These are phyloP conservation scores for Pteromalus puparum DNA, from an alignment of 1,140 invertebrate genomes.

Conservation along the genomic window DNA sequence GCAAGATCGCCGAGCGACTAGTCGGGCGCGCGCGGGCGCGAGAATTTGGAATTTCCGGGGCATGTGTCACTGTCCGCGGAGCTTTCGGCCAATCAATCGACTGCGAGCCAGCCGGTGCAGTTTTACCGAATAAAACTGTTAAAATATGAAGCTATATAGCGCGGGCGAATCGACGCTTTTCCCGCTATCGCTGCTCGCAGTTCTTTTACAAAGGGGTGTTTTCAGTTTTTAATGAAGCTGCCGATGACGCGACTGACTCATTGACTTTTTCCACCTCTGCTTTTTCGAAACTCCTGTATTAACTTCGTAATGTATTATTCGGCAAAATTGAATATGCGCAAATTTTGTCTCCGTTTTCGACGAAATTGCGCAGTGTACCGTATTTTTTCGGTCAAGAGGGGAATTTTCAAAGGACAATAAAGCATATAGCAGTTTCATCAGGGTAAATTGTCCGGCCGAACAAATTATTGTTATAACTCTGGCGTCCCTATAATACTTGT, in stretches of 20 bases:
- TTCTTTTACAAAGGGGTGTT: background rate
- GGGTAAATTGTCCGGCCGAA: background rate
- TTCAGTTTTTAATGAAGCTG: slow-evolving; percentile 21
- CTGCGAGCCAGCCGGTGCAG: slow-evolving; percentile 54
- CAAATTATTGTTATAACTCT: slow-evolving; percentile 25
- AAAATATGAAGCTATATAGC: slow-evolving; percentile 16
- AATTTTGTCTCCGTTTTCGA: no score
- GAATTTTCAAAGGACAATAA: no score
- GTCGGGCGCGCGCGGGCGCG: slow-evolving; percentile 55
- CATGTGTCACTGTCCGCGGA: slow-evolving; percentile 51
- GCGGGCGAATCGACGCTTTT: background rate
- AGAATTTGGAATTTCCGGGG: slow-evolving; percentile 59
- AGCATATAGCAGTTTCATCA: background rate
- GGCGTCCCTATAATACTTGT: background rate
- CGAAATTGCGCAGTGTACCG: no score
- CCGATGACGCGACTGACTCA: background rate
- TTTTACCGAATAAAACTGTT: slow-evolving; percentile 42
- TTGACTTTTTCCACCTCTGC: no score
- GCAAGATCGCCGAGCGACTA: slow-evolving; percentile 55
- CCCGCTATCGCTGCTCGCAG: background rate
- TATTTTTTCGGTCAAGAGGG: no score
- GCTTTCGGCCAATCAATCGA: slow-evolving; percentile 56
- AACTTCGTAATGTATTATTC: no score
- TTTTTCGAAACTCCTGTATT: no score
- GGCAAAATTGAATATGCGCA: no score